Base-by-base conservation (phyloP, 2,888 invertebrate genomes). In the Frankliniella fusca region DNA sequence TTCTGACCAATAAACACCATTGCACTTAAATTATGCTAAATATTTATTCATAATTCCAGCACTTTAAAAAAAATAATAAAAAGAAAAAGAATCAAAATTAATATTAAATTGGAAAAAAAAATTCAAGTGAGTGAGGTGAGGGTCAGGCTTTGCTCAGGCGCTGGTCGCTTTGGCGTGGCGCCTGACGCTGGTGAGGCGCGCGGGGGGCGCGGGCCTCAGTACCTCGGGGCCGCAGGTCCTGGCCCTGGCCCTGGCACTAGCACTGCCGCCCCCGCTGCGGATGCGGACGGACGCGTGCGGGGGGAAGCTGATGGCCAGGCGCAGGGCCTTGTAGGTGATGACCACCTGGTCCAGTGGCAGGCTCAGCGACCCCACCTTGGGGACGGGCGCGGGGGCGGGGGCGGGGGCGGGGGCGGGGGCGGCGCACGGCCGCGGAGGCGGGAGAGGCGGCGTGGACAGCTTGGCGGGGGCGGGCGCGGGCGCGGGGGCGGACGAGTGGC, bases 321-420 rank as follows among this genome's bases (percentile, higher is more conserved):
- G 23, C 23, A 76, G 70, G 70, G 70, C 70, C 70, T 76, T 76
- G 70, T 76, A 76, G 23, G 70, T 76, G 23, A 76, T 76, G 70
- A 76, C 70, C 23, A 76, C 70, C 70, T 76, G 70, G 70, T 76
- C 70, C 70, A 76, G 70, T 27, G 70, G 70, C 27, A 76, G 9
- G 70, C 54, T 54, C 18, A 5, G 18, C 15, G 7, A 20, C 18
- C 54, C 54, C 18, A 18, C 54, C 15, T 1, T 10, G 54, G 18
- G 54, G 54, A 7, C 15, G 54, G 15, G 15, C 18, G 54, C 54
- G 18, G 20, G 54, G 0, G 70, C 9, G 23, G 70, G 8, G 70
- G 23, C 27, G 70, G 27, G 10, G 23, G 12, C 5, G 12, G 70
- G 23, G 23, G 70, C 27, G 70, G 23, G 70, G 70, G 27, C 27